A percentile compares a stretch with the other conserved stretches of the same genome.
phyloP scores from a whole-genome alignment of 2,797 vertebrate species.

The Propithecus deckenii region DNA sequence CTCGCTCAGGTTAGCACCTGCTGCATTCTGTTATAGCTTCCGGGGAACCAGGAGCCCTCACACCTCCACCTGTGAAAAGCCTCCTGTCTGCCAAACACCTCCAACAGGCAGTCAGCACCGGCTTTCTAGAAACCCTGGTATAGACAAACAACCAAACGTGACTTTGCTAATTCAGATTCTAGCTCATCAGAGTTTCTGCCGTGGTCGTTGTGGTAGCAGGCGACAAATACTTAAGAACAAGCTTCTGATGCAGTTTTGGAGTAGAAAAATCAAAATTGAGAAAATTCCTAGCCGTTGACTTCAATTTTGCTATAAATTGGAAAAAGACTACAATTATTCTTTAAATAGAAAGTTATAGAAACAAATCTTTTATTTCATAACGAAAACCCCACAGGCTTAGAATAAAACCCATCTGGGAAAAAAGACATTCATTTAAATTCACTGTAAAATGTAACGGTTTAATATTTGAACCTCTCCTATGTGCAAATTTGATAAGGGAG shows the following conservation, averaged over 20 bases:
- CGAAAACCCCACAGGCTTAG: neutral
- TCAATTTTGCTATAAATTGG: conserved; percentile 50
- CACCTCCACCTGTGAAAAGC: accelerated
- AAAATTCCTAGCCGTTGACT: conserved; percentile 39
- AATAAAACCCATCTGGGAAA: conserved; percentile 35
- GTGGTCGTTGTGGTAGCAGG: neutral
- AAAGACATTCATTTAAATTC: conserved; percentile 25
- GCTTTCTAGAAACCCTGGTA: neutral
- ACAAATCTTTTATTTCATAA: conserved; percentile 41
- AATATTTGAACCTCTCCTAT: neutral
- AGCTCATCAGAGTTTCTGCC: neutral
- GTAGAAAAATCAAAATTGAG: conserved; percentile 9
- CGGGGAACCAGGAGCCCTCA: neutral
- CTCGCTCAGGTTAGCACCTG: neutral
- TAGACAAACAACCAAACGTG: neutral
- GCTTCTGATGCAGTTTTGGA: neutral
- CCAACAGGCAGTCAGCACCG: accelerated
- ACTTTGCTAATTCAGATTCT: neutral
- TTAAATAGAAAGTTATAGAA: conserved; percentile 42
- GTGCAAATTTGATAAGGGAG: neutral
- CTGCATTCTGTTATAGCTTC: neutral
- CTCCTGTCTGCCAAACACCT: no score
- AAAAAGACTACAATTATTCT: conserved; percentile 28
- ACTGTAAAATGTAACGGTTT: conserved; percentile 31
- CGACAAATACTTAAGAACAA: neutral